Base-by-base conservation (phyloP, 2,113 vertebrate genomes). In the Solenodon paradoxus region DNA sequence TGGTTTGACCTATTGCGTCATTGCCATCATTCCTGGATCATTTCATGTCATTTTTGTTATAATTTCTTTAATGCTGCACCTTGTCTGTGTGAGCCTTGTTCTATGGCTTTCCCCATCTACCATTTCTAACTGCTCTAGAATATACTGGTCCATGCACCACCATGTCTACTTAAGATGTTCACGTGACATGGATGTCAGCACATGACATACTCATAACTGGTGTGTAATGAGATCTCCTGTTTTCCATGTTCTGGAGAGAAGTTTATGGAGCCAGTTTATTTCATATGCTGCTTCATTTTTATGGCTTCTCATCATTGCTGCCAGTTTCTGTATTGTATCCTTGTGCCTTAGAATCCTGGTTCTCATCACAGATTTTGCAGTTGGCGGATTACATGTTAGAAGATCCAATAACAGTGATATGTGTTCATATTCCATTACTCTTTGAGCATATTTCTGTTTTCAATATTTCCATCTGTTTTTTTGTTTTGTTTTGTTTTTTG, bases 401-500 rank as follows among this genome's bases (percentile, higher is more conserved):
- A 88, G 49, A 40, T 84, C 66, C 85, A 86, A 75, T n/a, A 75
- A 2, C 38, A 68, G 30, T 32, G 45, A 69, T 87, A 40, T 66
- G 78, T 82, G 45, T 72, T 92, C n/a, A 66, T 38, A 26, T 9
- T 0, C 10, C 28, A 66, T 79, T 57, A 17, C 30, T 79, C 64
- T 71, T 92, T 94, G 66, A 83, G n/a, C 22, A 66, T 57, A 92
- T 61, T 94, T 93, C 61, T 12, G 17, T 87, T 87, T 81, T 90
- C 32, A 35, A 13, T 77, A 30, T 68, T 80, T 83, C 12, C 57
- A 74, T 55, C 40, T 57, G 16, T 35, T 94, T 96, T 88, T 64
- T 79, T 75, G 24, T 77, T 86, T 40, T 68, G 16, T 42, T 30
- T 64, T 74, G 40, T 90, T 80, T 78, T 40, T 42, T 15, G 2